Percentiles rank a stretch among this genome's conserved stretches.
These are phyloP conservation scores for Solen grandis DNA, from an alignment of 1,140 invertebrate species.

Conservation along the genomic window DNA sequence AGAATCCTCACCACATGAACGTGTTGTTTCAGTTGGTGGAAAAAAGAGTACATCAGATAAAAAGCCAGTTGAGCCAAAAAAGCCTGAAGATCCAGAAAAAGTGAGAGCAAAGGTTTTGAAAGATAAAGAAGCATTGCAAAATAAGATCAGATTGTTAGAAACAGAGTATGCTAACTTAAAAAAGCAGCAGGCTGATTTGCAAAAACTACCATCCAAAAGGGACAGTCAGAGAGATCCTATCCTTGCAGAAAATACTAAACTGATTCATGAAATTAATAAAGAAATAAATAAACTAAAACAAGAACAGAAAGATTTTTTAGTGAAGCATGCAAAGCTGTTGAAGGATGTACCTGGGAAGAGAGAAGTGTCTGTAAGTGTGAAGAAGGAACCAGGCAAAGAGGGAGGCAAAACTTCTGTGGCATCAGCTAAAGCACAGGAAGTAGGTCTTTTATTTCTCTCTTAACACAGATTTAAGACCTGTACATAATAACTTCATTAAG, in stretches of 20 bases:
- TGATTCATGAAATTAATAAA: constrained; percentile 76
- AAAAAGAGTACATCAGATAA: neutral
- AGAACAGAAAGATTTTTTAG: constrained; percentile 3
- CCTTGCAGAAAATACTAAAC: constrained; percentile 73
- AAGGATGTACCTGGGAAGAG: neutral
- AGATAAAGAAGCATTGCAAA: constrained; percentile 48
- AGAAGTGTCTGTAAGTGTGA: constrained; percentile 7
- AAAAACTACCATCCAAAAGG: constrained; percentile 73
- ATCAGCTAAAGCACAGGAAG: constrained; percentile 48
- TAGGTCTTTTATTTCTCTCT: too few relatives aligned
- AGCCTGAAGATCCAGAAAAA: constrained; percentile 35
- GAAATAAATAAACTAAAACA: constrained; percentile 28
- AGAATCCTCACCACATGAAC: constrained; percentile 17
- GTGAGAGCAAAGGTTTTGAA: constrained; percentile 62
- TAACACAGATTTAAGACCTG: too few relatives aligned
- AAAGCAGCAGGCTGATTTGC: constrained; percentile 77
- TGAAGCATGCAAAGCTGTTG: neutral
- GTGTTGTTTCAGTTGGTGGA: constrained; percentile 9
- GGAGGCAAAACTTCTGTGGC: constrained; percentile 20
- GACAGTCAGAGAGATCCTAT: constrained; percentile 78
- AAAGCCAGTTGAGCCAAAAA: neutral
- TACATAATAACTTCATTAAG: too few relatives aligned
- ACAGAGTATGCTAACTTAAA: constrained; percentile 68
- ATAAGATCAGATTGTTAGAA: constrained; percentile 61
- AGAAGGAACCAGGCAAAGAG: constrained; percentile 26